Evolutionary conservation across 1,140 invertebrate species (phyloP).

Genomic region (Drosophila ohnishii): DNA sequence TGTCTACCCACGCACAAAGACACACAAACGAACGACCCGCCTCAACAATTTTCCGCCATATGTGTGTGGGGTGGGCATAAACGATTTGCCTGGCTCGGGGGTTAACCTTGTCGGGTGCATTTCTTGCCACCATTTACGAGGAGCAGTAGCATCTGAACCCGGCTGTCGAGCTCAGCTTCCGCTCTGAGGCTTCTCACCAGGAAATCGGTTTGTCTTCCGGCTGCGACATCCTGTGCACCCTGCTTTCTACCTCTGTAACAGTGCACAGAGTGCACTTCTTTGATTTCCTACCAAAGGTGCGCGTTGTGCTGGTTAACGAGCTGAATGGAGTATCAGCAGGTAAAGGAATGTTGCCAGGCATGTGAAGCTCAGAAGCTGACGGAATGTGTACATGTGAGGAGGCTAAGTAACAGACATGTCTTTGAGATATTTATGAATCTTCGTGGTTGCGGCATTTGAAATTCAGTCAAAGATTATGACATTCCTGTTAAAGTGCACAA

Average conservation of each 20-base stretch:
- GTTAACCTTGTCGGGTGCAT: slow-evolving; percentile 69
- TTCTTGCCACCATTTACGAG: slow-evolving; percentile 18
- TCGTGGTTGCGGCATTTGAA: background rate
- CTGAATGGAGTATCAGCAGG: slow-evolving; percentile 26
- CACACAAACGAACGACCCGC: slow-evolving; percentile 42
- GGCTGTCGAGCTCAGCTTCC: slow-evolving; percentile 47
- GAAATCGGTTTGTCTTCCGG: slow-evolving; percentile 77
- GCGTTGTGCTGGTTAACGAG: slow-evolving; percentile 39
- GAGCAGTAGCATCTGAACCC: slow-evolving; percentile 15
- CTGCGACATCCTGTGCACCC: slow-evolving; percentile 47
- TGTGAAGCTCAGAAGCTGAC: slow-evolving; percentile 7
- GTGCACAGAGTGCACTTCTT: slow-evolving; percentile 50
- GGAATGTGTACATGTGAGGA: background rate
- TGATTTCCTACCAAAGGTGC: slow-evolving; percentile 18
- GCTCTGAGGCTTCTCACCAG: slow-evolving; percentile 48
- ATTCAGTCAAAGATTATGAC: background rate
- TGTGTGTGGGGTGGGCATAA: slow-evolving; percentile 39
- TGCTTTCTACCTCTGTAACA: background rate
- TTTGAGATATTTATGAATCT: slow-evolving; percentile 12
- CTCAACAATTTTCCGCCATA: slow-evolving; percentile 43
- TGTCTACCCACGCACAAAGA: slow-evolving; percentile 50
- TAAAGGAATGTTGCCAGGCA: slow-evolving; percentile 7
- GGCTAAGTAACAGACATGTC: slow-evolving; percentile 1
- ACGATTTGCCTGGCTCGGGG: slow-evolving; percentile 53
- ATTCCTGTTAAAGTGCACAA: too few relatives aligned